Conservation (phyloP, 2,888 invertebrate species). For the Xanthorhoe designata region DNA sequence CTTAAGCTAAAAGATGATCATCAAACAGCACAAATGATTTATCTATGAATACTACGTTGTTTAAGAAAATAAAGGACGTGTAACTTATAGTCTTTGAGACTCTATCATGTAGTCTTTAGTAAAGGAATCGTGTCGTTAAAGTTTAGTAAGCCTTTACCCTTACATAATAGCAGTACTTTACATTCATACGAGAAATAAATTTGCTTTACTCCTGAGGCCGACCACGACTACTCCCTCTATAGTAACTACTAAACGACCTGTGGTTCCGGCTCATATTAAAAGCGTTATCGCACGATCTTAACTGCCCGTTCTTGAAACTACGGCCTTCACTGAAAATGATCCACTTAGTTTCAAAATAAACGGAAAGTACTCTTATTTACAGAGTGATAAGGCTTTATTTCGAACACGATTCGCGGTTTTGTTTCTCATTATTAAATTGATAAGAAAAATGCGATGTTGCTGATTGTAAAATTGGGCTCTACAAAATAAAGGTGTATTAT, state of each 20-base stretch:
- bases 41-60: background rate
- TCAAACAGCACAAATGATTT: no score
- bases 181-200: conserved; percentile 29
- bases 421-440: conserved; percentile 82
- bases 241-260: conserved; percentile 34
- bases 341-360: conserved; percentile 63
- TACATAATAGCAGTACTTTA: conserved; percentile 22
- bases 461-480: conserved; percentile 57
- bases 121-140: conserved; percentile 18
- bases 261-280: conserved; percentile 84
- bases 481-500: conserved; percentile 39
- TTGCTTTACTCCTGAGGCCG: conserved; percentile 24
- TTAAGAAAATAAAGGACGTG: background rate
- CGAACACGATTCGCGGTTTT: conserved; percentile 49
- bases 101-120: conserved; percentile 9
- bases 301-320: conserved; percentile 82
- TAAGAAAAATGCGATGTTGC: conserved; percentile 68
- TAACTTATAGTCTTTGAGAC: background rate
- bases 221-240: conserved; percentile 13
- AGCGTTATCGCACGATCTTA: conserved; percentile 81
- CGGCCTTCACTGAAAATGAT: conserved; percentile 77
- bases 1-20: no score
- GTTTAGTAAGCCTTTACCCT: conserved; percentile 20
- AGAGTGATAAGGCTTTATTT: conserved; percentile 50
- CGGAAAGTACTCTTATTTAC: conserved; percentile 58